Conservation (phyloP, 2,888 invertebrate species). For the Bhutanitis thaidina region DNA sequence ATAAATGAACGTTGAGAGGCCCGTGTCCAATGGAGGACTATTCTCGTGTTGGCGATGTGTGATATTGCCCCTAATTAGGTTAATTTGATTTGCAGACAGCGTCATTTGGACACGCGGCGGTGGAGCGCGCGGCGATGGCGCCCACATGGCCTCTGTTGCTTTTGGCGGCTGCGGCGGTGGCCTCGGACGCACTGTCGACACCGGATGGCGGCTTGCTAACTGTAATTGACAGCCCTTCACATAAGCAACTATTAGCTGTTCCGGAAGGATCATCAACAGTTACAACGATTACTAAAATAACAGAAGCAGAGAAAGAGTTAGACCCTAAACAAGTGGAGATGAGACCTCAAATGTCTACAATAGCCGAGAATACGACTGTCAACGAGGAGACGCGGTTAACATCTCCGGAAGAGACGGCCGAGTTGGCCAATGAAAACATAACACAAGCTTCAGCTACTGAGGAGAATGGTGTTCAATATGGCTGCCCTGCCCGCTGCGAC, state of each 20-base stretch:
- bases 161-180: background rate
- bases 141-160: background rate
- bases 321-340: background rate
- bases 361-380: background rate
- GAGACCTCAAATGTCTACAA: too few relatives aligned
- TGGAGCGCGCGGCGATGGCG: background rate
- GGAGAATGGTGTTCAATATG: background rate
- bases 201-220: background rate
- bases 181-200: background rate
- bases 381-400: background rate
- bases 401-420: background rate
- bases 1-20: too few relatives aligned
- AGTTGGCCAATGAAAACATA: background rate
- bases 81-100: too few relatives aligned
- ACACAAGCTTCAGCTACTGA: background rate
- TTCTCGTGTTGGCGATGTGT: too few relatives aligned
- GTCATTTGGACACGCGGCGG: background rate
- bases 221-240: background rate
- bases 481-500: constrained; percentile 20
- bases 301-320: background rate
- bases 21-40: too few relatives aligned
- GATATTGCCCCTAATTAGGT: too few relatives aligned
- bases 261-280: background rate
- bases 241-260: background rate
- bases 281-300: background rate